Evolutionary conservation across 2,113 vertebrate species (phyloP).

Genomic region (Corynorhinus townsendii): DNA sequence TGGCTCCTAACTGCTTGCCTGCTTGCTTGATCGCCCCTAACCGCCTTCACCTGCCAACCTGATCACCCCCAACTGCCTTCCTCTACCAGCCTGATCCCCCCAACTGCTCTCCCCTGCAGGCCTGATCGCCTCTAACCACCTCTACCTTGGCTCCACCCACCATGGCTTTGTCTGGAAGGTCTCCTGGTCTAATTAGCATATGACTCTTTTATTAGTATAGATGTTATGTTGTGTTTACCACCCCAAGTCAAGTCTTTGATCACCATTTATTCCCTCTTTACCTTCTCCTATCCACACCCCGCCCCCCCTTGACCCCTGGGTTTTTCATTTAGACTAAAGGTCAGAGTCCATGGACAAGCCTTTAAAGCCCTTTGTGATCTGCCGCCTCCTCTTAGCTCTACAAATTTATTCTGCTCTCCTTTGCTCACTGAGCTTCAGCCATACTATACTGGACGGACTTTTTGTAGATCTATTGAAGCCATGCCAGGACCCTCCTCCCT

Average conservation of each 20-base stretch:
- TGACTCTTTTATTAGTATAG: no score
- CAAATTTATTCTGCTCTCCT: not conserved
- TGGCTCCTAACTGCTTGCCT: no score
- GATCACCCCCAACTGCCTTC: no score
- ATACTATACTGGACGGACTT: not conserved
- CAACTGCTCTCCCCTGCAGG: no score
- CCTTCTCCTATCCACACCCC: not conserved
- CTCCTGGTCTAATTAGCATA: no score
- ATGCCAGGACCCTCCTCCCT: not conserved
- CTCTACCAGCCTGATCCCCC: no score
- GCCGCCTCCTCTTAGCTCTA: not conserved
- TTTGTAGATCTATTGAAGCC: not conserved
- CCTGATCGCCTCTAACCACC: no score
- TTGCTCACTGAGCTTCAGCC: not conserved
- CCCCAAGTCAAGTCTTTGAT: not conserved
- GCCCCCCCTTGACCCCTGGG: no score
- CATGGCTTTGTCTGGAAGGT: no score
- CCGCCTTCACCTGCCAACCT: no score
- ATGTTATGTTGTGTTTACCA: not conserved
- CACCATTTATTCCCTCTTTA: not conserved
- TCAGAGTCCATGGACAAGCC: not conserved
- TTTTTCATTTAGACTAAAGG: not conserved
- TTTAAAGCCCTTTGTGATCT: not conserved
- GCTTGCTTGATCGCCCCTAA: no score
- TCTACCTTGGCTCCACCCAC: no score